Base-by-base conservation (phyloP, 2,797 vertebrate species). In the Neopelma chrysocephalum region DNA sequence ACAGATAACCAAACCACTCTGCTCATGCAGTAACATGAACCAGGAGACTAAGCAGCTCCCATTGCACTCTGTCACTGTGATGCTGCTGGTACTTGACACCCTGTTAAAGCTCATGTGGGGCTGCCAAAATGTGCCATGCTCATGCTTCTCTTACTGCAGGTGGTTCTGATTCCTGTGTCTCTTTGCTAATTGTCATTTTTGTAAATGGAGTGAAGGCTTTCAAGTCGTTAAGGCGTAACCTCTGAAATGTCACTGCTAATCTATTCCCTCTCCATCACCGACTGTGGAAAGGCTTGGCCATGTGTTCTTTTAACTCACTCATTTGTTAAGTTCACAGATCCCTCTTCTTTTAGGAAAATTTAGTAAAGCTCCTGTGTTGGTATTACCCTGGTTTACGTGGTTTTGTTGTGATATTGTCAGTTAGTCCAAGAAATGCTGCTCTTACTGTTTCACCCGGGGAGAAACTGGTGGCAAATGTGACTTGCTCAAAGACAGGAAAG, bases 161-260 rank as follows among this genome's bases (percentile, higher is more conserved):
- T 4, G 0, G 25, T 70, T 87, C 64, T 58, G 22, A 19, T 66
- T 85, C 71, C 64, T 12, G 40, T 19, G 38, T 31, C 25, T 84
- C 42, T 82, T 60, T 77, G 38, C 36, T 82, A 66, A 65, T 58
- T 68, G 60, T 51, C 12, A 13, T 76, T 87, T 93, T 51, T 68
- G 48, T 36, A 84, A 82, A 42, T 53, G 62, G 62, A 69, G 25
- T 10, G 36, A 47, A 47, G 71, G 13, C 31, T 93, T 70, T 42
- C 0, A 1, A 40, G 22, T 31, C 0, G 0, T 72, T 92, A 64
- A 34, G 48, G 45, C 0, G 0, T 69, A 48, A 62, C 47, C 40
- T 53, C 51, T 89, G 78, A 89, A 91, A 56, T 3, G 11, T 64
- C 71, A 12, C 11, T 76, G 71, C 60, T 65, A 34, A 34, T 87